A percentile compares a stretch with the other conserved stretches of the same genome.
phyloP scores from a whole-genome alignment of 2,888 invertebrate species.

The Drosophila hawaiiensis region DNA sequence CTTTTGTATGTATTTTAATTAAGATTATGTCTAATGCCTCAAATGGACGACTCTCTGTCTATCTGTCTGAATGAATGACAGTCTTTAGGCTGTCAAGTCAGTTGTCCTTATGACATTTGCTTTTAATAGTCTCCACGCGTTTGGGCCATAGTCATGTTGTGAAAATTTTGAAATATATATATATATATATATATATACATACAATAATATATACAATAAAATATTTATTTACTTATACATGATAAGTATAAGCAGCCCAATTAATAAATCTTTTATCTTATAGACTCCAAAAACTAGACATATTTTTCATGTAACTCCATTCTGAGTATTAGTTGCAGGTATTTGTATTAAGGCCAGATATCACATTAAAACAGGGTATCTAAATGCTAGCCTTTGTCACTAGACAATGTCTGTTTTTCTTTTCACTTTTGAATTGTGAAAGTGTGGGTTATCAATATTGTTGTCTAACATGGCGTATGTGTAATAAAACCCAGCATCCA shows the following conservation, averaged over 20 bases:
- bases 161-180: background rate
- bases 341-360: background rate
- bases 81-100: conserved; percentile 15
- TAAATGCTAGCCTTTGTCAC: no score
- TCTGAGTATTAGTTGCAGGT: background rate
- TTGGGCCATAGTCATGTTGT: background rate
- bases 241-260: background rate
- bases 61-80: conserved; percentile 9
- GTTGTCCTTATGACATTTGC: conserved; percentile 21
- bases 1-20: conserved; percentile 58
- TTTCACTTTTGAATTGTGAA: conserved; percentile 13
- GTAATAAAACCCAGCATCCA: conserved; percentile 51
- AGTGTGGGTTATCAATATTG: conserved; percentile 47
- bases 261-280: background rate
- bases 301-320: background rate
- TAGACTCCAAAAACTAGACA: background rate
- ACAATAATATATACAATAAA: background rate
- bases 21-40: conserved; percentile 52
- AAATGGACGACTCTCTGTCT: conserved; percentile 25
- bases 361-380: background rate
- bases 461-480: conserved; percentile 67
- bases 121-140: background rate
- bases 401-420: background rate
- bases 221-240: background rate
- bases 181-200: no score